Evolutionary conservation across 2,113 vertebrate species (phyloP), one percentile per base, ranked within the genome.

Genomic region (Nipponia nippon): DNA sequence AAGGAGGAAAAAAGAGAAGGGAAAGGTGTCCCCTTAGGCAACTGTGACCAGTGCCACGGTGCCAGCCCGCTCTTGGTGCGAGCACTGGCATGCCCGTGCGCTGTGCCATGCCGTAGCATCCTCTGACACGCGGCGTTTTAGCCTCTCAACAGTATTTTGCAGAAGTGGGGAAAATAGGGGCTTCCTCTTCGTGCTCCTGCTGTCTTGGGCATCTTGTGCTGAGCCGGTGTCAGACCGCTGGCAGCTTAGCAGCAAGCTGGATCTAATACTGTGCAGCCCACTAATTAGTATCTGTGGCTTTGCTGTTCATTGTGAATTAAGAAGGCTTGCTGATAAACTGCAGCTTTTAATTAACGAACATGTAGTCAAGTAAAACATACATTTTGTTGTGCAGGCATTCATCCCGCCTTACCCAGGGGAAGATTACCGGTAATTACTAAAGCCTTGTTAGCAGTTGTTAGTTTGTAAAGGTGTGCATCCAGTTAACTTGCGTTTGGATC

Each of bases 11-110:
- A 25, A 73, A 38, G 30, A 47, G 23, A 55, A 27, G 36, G 38
- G 63, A 10, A 19, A 8, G 6, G 38, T 32, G 55, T 61, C 22
- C 27, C 38, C 27, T 10, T 27, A 23, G 62, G 18, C 40, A 40
- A 2, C 34, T 10, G 26, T 50, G 50, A 42, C 34, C 16, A 29
- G 23, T n/a, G 58, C 46, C 47, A 11, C 0, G 2, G 55, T 44
- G 49, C 19, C 58, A 36, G 25, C 52, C 10, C 0, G 5, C 29
- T 27, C 13, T 32, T 2, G 9, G 27, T 55, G 66, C 0, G 2
- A 55, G 47, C 34, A 2, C 17, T 0, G 4, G 36, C 1, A 3
- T 47, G 34, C 55, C 65, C 11, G 53, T 16, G 36, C 1, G 2
- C 65, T 4, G 19, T 29, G 52, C 52, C 1, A 1, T 53, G 76